phyloP scores from a whole-genome alignment of 2,888 invertebrate genomes.

The Scaptomyza caliginosa region DNA sequence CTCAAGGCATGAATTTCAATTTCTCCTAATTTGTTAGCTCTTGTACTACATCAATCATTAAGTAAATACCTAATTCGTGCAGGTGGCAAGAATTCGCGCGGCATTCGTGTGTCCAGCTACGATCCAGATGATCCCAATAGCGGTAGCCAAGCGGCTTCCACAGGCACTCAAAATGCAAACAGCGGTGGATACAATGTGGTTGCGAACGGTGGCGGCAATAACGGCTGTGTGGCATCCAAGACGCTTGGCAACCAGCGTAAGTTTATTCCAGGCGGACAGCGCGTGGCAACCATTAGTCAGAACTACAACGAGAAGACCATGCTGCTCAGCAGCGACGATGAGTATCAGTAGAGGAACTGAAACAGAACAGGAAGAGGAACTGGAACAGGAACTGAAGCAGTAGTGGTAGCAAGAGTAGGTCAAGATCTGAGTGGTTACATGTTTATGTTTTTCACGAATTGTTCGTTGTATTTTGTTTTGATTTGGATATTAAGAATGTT shows the following conservation, averaged over 20 bases:
- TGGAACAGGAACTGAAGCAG: not conserved
- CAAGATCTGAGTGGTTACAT: constrained; percentile 17
- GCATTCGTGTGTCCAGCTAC: constrained; percentile 88
- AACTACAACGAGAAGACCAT: constrained; percentile 98
- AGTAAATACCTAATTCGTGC: constrained; percentile 56
- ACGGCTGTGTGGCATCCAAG: constrained; percentile 84
- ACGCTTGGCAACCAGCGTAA: constrained; percentile 84
- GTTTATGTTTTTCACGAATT: constrained; percentile 50
- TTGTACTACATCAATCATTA: constrained; percentile 12
- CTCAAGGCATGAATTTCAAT: constrained; percentile 33
- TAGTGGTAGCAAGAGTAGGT: not conserved
- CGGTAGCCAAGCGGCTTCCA: constrained; percentile 41
- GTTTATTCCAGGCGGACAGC: constrained; percentile 88
- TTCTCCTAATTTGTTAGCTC: constrained; percentile 11
- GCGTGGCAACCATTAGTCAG: constrained; percentile 91
- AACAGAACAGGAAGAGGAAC: not conserved
- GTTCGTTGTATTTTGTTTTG: constrained; percentile 40
- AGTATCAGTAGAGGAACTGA: constrained; percentile 88
- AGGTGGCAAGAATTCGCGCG: constrained; percentile 88
- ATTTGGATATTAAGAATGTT: constrained; percentile 40
- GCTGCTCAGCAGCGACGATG: constrained; percentile 97
- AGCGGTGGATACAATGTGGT: constrained; percentile 80
- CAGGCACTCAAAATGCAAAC: constrained; percentile 59
- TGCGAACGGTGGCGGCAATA: constrained; percentile 59
- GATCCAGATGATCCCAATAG: constrained; percentile 88